Evolutionary conservation across 2,113 vertebrate species (phyloP).

Genomic region (Cochlearius cochlearius): DNA sequence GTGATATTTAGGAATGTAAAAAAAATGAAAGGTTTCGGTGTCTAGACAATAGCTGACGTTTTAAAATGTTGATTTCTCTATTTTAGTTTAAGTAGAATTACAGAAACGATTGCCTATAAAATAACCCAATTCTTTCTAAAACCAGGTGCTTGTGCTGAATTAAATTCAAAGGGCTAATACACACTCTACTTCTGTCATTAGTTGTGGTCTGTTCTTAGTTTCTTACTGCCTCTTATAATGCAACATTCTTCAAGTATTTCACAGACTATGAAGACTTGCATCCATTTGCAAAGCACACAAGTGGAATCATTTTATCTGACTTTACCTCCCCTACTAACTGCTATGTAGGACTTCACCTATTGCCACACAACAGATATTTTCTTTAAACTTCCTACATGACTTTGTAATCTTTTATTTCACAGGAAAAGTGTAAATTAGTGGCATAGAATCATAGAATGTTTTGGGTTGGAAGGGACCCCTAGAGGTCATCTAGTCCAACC

Average conservation of each 20-base stretch:
- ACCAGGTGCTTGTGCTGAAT: background rate
- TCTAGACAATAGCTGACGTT: background rate
- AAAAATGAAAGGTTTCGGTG: background rate
- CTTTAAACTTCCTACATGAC: background rate
- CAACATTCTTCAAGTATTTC: background rate
- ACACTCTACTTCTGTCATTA: background rate
- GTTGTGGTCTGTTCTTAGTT: background rate
- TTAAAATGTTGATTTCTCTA: background rate
- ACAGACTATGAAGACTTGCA: background rate
- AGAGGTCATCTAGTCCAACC: no score
- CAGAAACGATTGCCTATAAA: background rate
- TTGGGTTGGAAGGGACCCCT: no score
- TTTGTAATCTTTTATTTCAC: background rate
- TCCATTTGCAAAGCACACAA: background rate
- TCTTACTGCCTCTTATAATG: background rate
- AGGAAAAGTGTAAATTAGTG: background rate
- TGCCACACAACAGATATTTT: background rate
- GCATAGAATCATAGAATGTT: background rate
- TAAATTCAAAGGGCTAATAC: background rate
- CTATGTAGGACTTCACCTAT: background rate
- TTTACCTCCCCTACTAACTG: background rate
- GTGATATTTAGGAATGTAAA: background rate
- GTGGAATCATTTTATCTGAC: background rate
- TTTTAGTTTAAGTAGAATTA: background rate
- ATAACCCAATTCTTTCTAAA: background rate